These are phyloP conservation scores for Stegostoma tigrinum DNA, from an alignment of 2,113 vertebrate genomes.

Conservation along the genomic window DNA sequence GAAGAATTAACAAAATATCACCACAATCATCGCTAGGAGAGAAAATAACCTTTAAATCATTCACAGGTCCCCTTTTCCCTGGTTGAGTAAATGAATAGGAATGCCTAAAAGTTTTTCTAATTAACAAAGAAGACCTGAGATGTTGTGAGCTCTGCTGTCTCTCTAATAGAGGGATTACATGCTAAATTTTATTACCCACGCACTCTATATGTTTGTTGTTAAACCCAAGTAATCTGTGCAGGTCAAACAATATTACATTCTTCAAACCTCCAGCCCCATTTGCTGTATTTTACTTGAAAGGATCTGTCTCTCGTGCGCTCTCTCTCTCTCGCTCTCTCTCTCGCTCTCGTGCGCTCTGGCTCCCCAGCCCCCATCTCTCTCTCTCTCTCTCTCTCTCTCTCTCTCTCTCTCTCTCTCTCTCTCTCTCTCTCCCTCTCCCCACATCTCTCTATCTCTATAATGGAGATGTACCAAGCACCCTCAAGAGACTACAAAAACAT, in stretches of 20 bases:
- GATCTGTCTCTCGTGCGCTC: too few relatives aligned
- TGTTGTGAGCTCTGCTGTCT: not conserved
- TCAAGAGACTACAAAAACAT: not conserved
- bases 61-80: too few relatives aligned
- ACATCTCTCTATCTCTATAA: not conserved
- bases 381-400: too few relatives aligned
- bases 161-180: not conserved
- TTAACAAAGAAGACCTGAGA: not conserved
- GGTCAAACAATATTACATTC: not conserved
- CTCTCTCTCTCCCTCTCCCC: too few relatives aligned
- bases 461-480: not conserved
- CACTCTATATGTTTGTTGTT: not conserved
- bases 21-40: not conserved
- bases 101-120: not conserved
- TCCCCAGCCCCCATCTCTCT: too few relatives aligned
- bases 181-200: not conserved
- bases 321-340: too few relatives aligned
- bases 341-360: too few relatives aligned
- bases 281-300: not conserved
- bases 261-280: not conserved
- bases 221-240: not conserved
- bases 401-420: not conserved
- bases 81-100: not conserved
- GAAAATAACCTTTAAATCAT: too few relatives aligned
- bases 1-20: not conserved